These are phyloP conservation scores for Choristoneura fumiferana DNA, from an alignment of 1,140 invertebrate genomes.

Conservation along the genomic window DNA sequence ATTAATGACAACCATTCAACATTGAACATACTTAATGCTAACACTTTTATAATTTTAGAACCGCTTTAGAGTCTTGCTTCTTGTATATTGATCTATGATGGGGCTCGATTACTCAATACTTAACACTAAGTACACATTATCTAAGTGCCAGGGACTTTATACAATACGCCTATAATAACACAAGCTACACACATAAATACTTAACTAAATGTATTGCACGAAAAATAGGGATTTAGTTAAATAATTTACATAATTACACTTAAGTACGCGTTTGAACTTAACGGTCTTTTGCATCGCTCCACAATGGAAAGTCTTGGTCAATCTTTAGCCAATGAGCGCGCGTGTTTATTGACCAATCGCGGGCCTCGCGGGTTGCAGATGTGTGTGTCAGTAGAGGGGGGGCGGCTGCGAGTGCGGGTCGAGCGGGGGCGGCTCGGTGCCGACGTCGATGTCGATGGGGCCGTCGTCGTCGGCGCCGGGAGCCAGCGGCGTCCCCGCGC, in stretches of 20 bases:
- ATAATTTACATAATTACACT: conserved; percentile 73
- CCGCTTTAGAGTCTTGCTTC: conserved; percentile 6
- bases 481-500: conserved; percentile 25
- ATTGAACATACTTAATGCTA: conserved; percentile 9
- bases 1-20: conserved; percentile 15
- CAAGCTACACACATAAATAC: conserved; percentile 72
- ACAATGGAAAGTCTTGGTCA: neutral
- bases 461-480: conserved; percentile 49
- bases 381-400: conserved; percentile 25
- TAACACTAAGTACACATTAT: conserved; percentile 15
- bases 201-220: conserved; percentile 76
- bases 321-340: conserved; percentile 6
- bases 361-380: neutral
- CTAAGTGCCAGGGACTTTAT: conserved; percentile 48
- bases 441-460: conserved; percentile 66
- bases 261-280: conserved; percentile 30
- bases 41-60: conserved; percentile 6
- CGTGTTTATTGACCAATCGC: conserved; percentile 15
- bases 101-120: conserved; percentile 10
- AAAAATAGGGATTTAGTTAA: conserved; percentile 54
- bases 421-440: conserved; percentile 61
- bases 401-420: conserved; percentile 29
- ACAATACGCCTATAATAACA: conserved; percentile 55
- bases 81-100: conserved; percentile 4
- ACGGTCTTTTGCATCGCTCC: conserved; percentile 12